These are phyloP conservation scores for Epinotia nisella DNA, from an alignment of 2,888 invertebrate genomes.

Conservation along the genomic window DNA sequence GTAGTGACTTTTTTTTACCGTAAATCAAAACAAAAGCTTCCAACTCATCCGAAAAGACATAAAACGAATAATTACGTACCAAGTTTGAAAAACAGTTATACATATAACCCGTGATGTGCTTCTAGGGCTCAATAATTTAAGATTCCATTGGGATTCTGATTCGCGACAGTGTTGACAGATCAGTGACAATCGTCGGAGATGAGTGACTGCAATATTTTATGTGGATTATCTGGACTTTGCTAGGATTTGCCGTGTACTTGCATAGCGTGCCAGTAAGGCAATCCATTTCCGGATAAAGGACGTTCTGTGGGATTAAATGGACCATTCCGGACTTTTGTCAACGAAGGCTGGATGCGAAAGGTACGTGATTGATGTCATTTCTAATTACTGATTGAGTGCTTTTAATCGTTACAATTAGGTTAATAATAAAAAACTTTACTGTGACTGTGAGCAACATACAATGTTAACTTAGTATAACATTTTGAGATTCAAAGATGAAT, in stretches of 20 bases:
- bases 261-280: not conserved
- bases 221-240: slow-evolving; percentile 49
- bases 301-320: slow-evolving; percentile 47
- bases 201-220: slow-evolving; percentile 59
- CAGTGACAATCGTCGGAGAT: slow-evolving; percentile 61
- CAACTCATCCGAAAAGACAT: slow-evolving; percentile 32
- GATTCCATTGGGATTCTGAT: slow-evolving; percentile 35
- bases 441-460: not conserved
- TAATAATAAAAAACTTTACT: not conserved
- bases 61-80: slow-evolving; percentile 33
- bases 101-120: slow-evolving; percentile 33
- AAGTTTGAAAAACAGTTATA: slow-evolving; percentile 42
- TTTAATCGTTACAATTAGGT: not conserved
- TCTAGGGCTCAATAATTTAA: slow-evolving; percentile 23
- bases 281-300: slow-evolving; percentile 16
- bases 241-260: slow-evolving; percentile 41
- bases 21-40: slow-evolving; percentile 53
- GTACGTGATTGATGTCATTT: slow-evolving; percentile 9
- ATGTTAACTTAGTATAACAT: not conserved
- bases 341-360: slow-evolving; percentile 17
- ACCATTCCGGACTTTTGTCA: slow-evolving; percentile 28
- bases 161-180: slow-evolving; percentile 66
- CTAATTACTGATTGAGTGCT: not conserved
- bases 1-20: slow-evolving; percentile 59
- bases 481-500: too few relatives aligned